Base-by-base conservation (phyloP, 1,140 invertebrate species). In the Akabosia matsudoensis region DNA sequence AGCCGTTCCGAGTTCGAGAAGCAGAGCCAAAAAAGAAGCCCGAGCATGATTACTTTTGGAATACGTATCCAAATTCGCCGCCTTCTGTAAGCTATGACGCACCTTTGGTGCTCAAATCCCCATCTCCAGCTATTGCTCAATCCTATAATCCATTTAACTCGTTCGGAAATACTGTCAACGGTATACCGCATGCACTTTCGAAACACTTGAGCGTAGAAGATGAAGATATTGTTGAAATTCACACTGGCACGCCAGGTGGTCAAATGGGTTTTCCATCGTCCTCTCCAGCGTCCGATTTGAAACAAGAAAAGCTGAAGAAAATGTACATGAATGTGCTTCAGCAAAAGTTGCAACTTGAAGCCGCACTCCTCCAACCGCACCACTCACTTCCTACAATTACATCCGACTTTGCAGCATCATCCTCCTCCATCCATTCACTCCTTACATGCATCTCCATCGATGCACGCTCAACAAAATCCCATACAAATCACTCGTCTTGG, bases 211-310 rank as follows among this genome's bases (percentile, higher is more conserved):
- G 61, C n/a, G 1, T 30, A 7, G 61, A 67, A 31, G 61, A 52
- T 24, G 80, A 81, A 52, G 79, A 79, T 33, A 79, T 81, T 33
- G 51, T 81, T 24, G 80, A 81, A 34, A 81, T 81, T 16, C 80
- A 81, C 30, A 79, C 78, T 3, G 76, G 76, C 22, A 4, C 1
- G 16, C 67, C 28, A 30, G 33, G 33, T 37, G 67, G 33, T 26
- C 54, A 7, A n/a, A 4, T 22, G 4, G 28, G 61, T 30, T 10
- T 10, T 31, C 13, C 30, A 31, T 30, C 30, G 1, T 3, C 24
- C 61, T 7, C 13, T 31, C n/a, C 24, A 31, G 3, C 61, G 3
- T 10, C 30, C 24, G 24, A 28, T 30, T 1, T 31, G 24, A 67
- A 67, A 30, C 37, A 74, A 54, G 37, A 74, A 13, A 74, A 74